Evolutionary conservation across 23 tunicate genomes (phyloP).

Genomic region (Botrylloides violaceus): DNA sequence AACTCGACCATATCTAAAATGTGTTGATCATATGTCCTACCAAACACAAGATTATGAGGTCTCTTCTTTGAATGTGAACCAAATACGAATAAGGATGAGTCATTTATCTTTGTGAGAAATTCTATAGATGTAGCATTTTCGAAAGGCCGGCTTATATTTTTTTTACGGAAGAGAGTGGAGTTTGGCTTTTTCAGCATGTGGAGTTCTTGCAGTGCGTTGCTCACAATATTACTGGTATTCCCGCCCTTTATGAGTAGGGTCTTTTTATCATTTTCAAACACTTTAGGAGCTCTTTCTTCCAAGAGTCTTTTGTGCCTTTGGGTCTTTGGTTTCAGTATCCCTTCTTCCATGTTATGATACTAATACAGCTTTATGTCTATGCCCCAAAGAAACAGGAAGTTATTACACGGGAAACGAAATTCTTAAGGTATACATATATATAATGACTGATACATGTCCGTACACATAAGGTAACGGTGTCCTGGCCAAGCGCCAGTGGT

Average conservation of each 20-base stretch:
- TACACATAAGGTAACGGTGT: too few species aligned
- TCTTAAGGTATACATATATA: too few species aligned
- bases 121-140: slow-evolving; percentile 82
- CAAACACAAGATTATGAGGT: slow-evolving; percentile 89
- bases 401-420: too few species aligned
- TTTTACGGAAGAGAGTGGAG: slow-evolving; percentile 64
- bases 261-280: slow-evolving; percentile 89
- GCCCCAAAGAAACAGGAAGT: too few species aligned
- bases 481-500: too few species aligned
- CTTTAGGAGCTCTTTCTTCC: slow-evolving; percentile 51
- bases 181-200: slow-evolving; percentile 64
- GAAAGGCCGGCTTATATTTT: slow-evolving; percentile 78
- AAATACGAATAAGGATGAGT: slow-evolving; percentile 77
- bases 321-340: slow-evolving; percentile 32
- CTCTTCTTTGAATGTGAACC: slow-evolving; percentile 96
- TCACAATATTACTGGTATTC: slow-evolving; percentile 59
- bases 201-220: slow-evolving; percentile 75
- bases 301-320: slow-evolving; percentile 44
- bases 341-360: slow-evolving; percentile 3
- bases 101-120: slow-evolving; percentile 84
- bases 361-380: too few species aligned
- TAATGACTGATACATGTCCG: too few species aligned
- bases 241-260: slow-evolving; percentile 83
- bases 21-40: slow-evolving; percentile 61
- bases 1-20: slow-evolving; percentile 94